These are phyloP conservation scores for Lamprologus callipterus DNA, from an alignment of 2,113 vertebrate genomes.

Conservation along the genomic window DNA sequence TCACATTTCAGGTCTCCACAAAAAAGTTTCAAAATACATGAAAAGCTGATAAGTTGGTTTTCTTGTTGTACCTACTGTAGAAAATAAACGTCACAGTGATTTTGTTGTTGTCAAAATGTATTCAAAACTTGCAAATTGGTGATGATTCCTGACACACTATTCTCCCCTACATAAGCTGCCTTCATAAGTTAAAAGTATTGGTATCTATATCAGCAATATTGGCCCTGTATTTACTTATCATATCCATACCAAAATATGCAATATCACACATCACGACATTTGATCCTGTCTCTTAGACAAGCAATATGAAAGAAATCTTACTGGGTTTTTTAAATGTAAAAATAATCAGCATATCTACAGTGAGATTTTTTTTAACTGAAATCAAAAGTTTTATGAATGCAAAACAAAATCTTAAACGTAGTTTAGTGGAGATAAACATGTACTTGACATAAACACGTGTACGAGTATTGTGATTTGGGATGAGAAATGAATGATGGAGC, in stretches of 20 bases:
- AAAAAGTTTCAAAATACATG: neutral
- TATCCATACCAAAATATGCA: neutral
- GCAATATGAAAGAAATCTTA: neutral
- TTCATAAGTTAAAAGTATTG: neutral
- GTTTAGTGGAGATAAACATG: neutral
- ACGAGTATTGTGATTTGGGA: accelerated
- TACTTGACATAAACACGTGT: neutral
- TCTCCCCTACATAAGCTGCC: neutral
- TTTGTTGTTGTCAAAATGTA: neutral
- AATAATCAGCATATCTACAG: neutral
- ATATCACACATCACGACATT: neutral
- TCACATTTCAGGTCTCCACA: neutral
- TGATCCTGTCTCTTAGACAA: neutral
- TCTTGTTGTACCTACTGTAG: neutral
- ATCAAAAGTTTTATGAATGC: neutral
- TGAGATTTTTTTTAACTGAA: neutral
- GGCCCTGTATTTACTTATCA: neutral
- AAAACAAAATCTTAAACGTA: neutral
- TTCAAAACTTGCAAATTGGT: neutral
- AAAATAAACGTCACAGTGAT: neutral
- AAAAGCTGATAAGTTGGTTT: neutral
- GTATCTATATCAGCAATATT: neutral
- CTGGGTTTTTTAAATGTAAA: neutral
- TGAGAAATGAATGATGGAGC: neutral
- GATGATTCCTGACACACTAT: neutral